Evolutionary conservation across 2,113 vertebrate genomes (phyloP).

Genomic region (Corydoras maculifer): DNA sequence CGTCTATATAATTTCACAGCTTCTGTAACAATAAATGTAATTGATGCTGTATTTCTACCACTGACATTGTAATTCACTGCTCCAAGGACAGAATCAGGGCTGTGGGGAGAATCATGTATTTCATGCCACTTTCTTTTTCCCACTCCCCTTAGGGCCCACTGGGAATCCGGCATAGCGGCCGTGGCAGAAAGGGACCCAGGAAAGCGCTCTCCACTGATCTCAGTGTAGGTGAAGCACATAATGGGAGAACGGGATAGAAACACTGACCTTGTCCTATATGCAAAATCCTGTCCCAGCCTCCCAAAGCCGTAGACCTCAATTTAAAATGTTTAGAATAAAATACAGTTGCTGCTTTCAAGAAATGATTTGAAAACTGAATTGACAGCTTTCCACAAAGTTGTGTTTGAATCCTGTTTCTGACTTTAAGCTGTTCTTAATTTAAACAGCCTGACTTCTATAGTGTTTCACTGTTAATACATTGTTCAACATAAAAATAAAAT

Average conservation of each 20-base stretch:
- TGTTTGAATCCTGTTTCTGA: too few species aligned
- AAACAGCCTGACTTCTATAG: too few species aligned
- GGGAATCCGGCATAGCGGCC: conserved; percentile 78
- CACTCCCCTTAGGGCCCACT: conserved; percentile 70
- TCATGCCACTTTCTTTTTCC: background rate
- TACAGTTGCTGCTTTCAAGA: background rate
- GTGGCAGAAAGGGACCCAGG: conserved; percentile 81
- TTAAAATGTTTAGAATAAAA: conserved; percentile 17
- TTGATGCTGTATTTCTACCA: too few species aligned
- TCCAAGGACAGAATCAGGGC: background rate
- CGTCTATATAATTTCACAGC: background rate
- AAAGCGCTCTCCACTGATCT: conserved; percentile 88
- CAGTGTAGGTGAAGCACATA: conserved; percentile 85
- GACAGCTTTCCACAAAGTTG: background rate
- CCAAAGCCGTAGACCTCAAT: conserved; percentile 15
- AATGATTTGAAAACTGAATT: background rate
- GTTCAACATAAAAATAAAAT: too few species aligned
- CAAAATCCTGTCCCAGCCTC: background rate
- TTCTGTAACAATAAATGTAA: too few species aligned
- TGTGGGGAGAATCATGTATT: background rate
- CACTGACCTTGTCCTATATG: conserved; percentile 6
- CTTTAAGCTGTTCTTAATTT: too few species aligned
- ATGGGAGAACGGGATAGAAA: conserved; percentile 28
- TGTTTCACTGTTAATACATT: too few species aligned
- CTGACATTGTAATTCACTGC: background rate